Evolutionary conservation across 2,888 invertebrate species (phyloP).

Genomic region (Elgonia sp.): DNA sequence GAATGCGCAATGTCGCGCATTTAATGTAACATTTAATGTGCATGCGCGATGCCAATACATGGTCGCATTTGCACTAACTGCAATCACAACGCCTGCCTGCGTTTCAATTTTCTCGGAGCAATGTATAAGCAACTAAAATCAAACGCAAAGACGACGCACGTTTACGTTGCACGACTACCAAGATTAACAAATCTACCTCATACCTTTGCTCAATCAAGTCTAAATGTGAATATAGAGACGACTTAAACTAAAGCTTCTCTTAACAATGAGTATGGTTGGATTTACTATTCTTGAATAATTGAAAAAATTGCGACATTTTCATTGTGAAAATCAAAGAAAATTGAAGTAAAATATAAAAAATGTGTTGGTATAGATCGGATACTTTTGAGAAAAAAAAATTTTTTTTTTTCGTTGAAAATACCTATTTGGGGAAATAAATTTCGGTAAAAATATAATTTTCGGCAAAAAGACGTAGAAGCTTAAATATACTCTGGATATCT

Average conservation of each 20-base stretch:
- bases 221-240: slow-evolving; percentile 22
- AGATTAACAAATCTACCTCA: slow-evolving; percentile 60
- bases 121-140: slow-evolving; percentile 56
- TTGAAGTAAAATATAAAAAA: no score
- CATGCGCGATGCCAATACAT: slow-evolving; percentile 39
- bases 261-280: slow-evolving; percentile 10
- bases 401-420: no score
- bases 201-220: slow-evolving; percentile 5
- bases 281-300: neutral
- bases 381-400: no score
- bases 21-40: slow-evolving; percentile 54
- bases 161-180: slow-evolving; percentile 29
- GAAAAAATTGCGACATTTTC: no score
- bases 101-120: slow-evolving; percentile 68
- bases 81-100: slow-evolving; percentile 57
- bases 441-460: no score
- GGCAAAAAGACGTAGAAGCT: no score
- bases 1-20: slow-evolving; percentile 37
- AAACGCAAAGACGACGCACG: slow-evolving; percentile 40
- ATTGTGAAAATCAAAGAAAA: no score
- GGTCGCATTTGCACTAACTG: slow-evolving; percentile 58
- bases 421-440: no score
- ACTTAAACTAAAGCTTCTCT: slow-evolving; percentile 35
- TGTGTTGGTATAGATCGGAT: no score
- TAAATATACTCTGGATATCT: no score